Percentiles rank a stretch among this genome's conserved stretches.
Conservation (phyloP, 2,888 invertebrate species). For the Nasonovia ribisnigri region DNA sequence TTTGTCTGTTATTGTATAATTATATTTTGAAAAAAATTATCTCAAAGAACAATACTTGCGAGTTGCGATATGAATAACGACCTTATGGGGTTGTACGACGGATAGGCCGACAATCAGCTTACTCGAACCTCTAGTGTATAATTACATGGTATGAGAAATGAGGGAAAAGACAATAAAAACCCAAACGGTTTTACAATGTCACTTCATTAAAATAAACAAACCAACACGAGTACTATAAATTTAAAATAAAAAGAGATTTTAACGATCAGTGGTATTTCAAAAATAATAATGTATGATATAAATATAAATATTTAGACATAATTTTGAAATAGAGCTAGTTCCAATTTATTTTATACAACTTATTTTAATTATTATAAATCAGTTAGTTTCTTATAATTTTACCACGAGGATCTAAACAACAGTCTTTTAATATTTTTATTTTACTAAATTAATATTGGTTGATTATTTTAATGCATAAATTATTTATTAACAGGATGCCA, state of each 20-base stretch:
- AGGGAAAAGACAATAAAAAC: conserved; percentile 47
- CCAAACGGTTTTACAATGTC: conserved; percentile 31
- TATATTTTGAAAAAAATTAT: background rate
- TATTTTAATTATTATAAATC: background rate
- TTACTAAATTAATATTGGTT: background rate
- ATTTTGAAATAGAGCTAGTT: background rate
- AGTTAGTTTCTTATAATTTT: background rate
- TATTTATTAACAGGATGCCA: background rate
- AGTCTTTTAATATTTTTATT: background rate
- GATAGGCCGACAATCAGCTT: background rate
- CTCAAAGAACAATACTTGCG: background rate
- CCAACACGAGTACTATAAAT: background rate
- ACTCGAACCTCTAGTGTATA: conserved; percentile 16
- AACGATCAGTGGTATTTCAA: background rate
- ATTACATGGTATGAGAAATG: background rate
- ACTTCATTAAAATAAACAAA: conserved; percentile 29
- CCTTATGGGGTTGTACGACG: background rate
- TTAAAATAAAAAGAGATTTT: background rate
- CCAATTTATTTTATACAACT: background rate
- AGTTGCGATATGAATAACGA: background rate
- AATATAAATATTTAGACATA: conserved; percentile 6
- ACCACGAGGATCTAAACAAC: background rate
- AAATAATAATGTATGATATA: background rate
- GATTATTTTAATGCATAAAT: background rate
- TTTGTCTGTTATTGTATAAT: background rate